Evolutionary conservation across 2,797 vertebrate genomes (phyloP).

Genomic region (Chrysocyon brachyurus): DNA sequence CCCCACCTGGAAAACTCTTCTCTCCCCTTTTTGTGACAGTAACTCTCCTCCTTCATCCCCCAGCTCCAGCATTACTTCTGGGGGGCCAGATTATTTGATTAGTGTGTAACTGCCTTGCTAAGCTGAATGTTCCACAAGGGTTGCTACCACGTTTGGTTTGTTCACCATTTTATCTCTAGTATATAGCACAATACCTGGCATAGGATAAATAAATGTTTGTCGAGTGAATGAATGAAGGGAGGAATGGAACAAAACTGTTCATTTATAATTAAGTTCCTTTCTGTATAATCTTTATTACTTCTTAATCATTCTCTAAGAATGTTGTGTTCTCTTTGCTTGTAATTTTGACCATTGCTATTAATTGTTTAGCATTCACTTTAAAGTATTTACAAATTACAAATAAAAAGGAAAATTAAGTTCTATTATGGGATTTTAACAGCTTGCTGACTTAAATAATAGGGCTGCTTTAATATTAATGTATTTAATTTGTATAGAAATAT

Average conservation of each 20-base stretch:
- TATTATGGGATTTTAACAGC: neutral
- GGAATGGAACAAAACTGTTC: neutral
- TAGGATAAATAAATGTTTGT: neutral
- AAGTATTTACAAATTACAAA: slow-evolving; percentile 51
- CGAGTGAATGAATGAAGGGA: neutral
- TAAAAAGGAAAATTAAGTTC: slow-evolving; percentile 48
- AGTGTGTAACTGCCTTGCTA: neutral
- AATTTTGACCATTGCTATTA: slow-evolving; percentile 49
- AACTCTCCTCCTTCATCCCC: neutral
- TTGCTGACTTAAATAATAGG: slow-evolving; percentile 25
- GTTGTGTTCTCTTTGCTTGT: neutral
- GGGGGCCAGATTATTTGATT: neutral
- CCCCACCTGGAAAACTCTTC: neutral
- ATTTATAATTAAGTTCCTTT: slow-evolving; percentile 50
- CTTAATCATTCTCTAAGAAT: neutral
- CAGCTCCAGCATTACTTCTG: neutral
- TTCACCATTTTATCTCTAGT: neutral
- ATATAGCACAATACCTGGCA: neutral
- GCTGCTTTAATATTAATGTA: slow-evolving; percentile 46
- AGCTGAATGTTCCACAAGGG: neutral
- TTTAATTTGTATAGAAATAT: slow-evolving; percentile 50
- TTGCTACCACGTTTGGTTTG: neutral
- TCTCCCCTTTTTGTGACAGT: neutral
- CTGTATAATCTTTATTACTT: neutral
- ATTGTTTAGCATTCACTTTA: neutral